Percentiles rank a stretch among this genome's conserved stretches.
Evolutionary conservation across 2,888 invertebrate genomes (phyloP).

Genomic region (Leuctra nigra): DNA sequence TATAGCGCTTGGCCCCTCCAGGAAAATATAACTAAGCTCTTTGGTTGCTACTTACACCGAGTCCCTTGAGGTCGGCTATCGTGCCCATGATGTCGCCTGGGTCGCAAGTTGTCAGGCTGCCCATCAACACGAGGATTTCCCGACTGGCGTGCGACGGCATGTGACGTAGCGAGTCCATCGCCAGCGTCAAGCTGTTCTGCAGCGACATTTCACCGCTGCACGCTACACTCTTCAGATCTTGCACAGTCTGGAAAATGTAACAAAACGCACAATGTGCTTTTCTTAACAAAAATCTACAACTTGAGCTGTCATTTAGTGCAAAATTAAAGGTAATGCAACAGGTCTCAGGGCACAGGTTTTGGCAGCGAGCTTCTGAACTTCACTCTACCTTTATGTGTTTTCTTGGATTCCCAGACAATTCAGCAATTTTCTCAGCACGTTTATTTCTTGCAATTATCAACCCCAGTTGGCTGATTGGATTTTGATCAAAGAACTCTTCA

Average conservation of each 20-base stretch:
- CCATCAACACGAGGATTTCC: constrained; percentile 87
- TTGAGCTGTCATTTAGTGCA: neutral
- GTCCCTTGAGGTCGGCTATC: constrained; percentile 45
- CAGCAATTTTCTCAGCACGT: constrained; percentile 85
- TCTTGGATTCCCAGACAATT: constrained; percentile 78
- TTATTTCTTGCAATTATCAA: constrained; percentile 88
- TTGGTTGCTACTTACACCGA: constrained; percentile 41
- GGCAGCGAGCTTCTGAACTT: neutral
- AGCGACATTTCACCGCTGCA: constrained; percentile 91
- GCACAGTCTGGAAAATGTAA: constrained; percentile 29
- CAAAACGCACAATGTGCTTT: neutral
- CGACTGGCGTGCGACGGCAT: constrained; percentile 92
- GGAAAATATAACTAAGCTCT: neutral
- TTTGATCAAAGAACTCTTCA: constrained; percentile 97
- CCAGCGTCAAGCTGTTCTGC: constrained; percentile 90
- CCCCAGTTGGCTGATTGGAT: constrained; percentile 96
- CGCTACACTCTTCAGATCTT: constrained; percentile 48
- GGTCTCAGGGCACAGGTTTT: neutral
- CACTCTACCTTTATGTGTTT: constrained; percentile 63
- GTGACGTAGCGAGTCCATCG: constrained; percentile 73
- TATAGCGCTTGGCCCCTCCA: too few relatives aligned
- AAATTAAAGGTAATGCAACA: neutral
- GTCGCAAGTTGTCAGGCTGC: constrained; percentile 94
- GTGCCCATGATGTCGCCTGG: constrained; percentile 86
- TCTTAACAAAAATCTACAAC: neutral